phyloP scores from a whole-genome alignment of 53 echinoderm and acorn worm genomes.

The Actinopyga echinites region DNA sequence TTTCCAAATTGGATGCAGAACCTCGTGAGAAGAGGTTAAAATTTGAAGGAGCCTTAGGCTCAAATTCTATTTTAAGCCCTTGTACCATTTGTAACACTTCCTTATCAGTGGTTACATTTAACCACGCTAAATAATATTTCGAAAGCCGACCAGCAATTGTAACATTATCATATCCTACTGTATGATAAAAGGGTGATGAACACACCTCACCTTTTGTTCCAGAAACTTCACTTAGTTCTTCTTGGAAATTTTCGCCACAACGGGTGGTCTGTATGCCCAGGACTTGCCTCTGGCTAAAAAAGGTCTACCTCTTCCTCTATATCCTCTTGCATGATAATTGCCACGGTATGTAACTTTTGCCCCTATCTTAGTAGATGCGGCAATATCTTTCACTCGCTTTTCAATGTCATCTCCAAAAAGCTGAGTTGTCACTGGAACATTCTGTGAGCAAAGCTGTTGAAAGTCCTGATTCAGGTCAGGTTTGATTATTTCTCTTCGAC shows the following conservation, averaged over 20 bases:
- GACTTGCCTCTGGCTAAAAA: neutral
- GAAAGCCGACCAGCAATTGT: too few species aligned
- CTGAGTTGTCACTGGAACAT: neutral
- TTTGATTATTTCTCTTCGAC: neutral
- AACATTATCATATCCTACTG: too few species aligned
- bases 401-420: slow-evolving; percentile 9
- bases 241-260: too few species aligned
- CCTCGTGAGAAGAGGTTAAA: neutral
- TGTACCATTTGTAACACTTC: too few species aligned
- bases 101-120: too few species aligned
- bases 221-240: too few species aligned
- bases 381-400: slow-evolving; percentile 16
- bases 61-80: too few species aligned
- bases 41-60: too few species aligned
- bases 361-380: slow-evolving; percentile 1
- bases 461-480: slow-evolving; percentile 20
- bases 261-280: neutral
- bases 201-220: too few species aligned
- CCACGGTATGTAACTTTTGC: neutral
- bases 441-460: slow-evolving; percentile 14
- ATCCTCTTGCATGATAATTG: neutral
- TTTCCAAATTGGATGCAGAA: neutral
- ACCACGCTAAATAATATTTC: too few species aligned
- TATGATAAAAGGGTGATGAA: too few species aligned
- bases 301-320: neutral